phyloP scores from a whole-genome alignment of 2,888 invertebrate species.

The Dyspetes luteomarginatus region DNA sequence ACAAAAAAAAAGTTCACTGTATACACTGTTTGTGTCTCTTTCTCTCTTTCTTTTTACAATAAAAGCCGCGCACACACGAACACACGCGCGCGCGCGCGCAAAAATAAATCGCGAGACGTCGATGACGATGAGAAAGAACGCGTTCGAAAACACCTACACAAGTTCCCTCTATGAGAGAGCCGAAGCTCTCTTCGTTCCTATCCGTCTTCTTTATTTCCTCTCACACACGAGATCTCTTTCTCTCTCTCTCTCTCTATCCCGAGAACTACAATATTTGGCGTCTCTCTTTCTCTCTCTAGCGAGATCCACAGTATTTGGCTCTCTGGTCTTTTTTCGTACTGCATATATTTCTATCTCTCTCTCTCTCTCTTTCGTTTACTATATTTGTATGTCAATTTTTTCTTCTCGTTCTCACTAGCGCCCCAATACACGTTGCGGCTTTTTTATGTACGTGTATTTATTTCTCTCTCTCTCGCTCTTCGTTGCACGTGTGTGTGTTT shows the following conservation, averaged over 20 bases:
- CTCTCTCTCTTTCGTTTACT: slow-evolving; percentile 2
- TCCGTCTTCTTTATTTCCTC: slow-evolving; percentile 1
- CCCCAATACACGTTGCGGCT: too few relatives aligned
- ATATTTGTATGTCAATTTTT: not conserved
- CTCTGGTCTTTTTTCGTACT: too few relatives aligned
- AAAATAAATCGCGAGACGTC: slow-evolving; percentile 37
- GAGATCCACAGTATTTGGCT: too few relatives aligned
- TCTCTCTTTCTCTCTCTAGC: slow-evolving; percentile 30
- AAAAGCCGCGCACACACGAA: slow-evolving; percentile 65
- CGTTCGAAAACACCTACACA: slow-evolving; percentile 36
- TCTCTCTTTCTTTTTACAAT: not conserved
- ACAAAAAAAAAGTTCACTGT: not conserved
- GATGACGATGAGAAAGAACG: slow-evolving; percentile 43
- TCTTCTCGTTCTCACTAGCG: not conserved
- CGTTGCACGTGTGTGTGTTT: slow-evolving; percentile 28
- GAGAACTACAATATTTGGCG: too few relatives aligned
- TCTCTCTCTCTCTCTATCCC: slow-evolving; percentile 6
- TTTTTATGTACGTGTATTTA: too few relatives aligned
- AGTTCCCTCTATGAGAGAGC: slow-evolving; percentile 24
- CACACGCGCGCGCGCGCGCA: slow-evolving; percentile 57
- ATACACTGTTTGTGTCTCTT: not conserved
- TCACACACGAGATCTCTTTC: slow-evolving; percentile 82
- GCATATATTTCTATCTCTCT: slow-evolving; percentile 22
- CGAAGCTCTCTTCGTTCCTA: not conserved
- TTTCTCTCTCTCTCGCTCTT: not conserved